Evolutionary conservation across 2,797 vertebrate genomes (phyloP).

Genomic region (Crenichthys baileyi): DNA sequence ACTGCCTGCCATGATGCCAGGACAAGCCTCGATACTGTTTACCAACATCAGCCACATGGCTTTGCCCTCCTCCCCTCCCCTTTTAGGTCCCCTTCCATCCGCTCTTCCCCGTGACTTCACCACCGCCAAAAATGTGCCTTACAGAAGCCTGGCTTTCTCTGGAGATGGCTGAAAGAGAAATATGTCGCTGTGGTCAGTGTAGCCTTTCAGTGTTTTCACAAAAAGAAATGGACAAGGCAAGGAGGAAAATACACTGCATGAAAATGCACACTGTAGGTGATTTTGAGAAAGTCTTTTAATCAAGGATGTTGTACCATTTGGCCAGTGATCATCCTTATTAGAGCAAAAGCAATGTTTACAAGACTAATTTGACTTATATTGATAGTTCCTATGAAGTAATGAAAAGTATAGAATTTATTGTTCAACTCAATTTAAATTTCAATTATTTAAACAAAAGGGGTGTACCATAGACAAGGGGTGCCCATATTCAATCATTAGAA

Average conservation of each 20-base stretch:
- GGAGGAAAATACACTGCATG: constrained; percentile 47
- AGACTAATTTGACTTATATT: too few relatives aligned
- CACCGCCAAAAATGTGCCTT: constrained; percentile 87
- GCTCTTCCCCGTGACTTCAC: constrained; percentile 49
- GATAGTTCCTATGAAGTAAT: too few relatives aligned
- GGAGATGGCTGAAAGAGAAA: constrained; percentile 73
- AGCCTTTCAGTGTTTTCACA: constrained; percentile 62
- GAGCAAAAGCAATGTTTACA: neutral
- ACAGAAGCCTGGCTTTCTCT: constrained; percentile 75
- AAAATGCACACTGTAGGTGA: constrained; percentile 57
- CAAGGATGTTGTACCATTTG: neutral
- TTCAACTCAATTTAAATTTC: too few relatives aligned
- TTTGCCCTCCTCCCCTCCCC: constrained; percentile 66
- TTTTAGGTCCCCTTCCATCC: constrained; percentile 20
- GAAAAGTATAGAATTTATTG: too few relatives aligned
- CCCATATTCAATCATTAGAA: too few relatives aligned
- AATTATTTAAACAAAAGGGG: too few relatives aligned
- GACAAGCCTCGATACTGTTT: constrained; percentile 90
- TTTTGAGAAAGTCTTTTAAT: constrained; percentile 12
- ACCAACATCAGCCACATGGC: constrained; percentile 93
- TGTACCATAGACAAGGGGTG: too few relatives aligned
- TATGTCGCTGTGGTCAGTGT: constrained; percentile 71
- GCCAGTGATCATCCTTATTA: neutral
- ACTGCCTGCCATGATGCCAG: constrained; percentile 81
- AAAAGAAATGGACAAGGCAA: constrained; percentile 47